Evolutionary conservation across 1,140 invertebrate species (phyloP), one percentile per base, ranked within the genome.

Genomic region (Trissolcus basalis): DNA sequence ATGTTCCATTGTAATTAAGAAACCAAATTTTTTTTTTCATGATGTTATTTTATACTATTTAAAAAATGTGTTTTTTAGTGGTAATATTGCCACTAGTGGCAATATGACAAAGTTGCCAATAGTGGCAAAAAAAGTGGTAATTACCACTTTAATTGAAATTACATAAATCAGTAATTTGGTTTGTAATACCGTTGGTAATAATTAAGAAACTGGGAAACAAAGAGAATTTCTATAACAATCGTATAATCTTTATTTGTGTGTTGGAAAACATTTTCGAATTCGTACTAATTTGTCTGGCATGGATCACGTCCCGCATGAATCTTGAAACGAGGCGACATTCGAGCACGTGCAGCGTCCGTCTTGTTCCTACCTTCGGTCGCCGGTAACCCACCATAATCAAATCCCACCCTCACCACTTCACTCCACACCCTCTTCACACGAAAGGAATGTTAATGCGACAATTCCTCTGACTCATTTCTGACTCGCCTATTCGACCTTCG

Each of bases 391-490:
- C 86, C 78, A 82, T 86, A 88, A 88, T 87, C 85, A 87, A 88
- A 88, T 87, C 86, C 86, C 70, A 82, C 83, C 83, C 82, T 83
- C 83, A 75, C 71, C 71, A 67, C 73, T 74, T 74, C 73, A 51
- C 75, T 75, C 80, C 76, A 75, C 80, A 82, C 81, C 84, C 83
- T 83, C 81, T 84, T 84, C 85, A 83, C 86, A 85, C 85, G 84
- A 86, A 88, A 87, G 84, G 85, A 88, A 88, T 88, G 85, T 88
- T 88, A 88, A 88, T 88, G 85, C 82, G 85, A 86, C 85, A 88
- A 87, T 80, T 67, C 75, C 79, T 80, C 75, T 76, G 78, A 71
- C 67, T 71, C 73, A 70, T 59, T 80, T 80, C 78, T 70, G 70
- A 69, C 71, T 75, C 78, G 64, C 59, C 59, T 72, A 76, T 76